Evolutionary conservation across 2,888 invertebrate species (phyloP).

Genomic region (Empis stercorea): DNA sequence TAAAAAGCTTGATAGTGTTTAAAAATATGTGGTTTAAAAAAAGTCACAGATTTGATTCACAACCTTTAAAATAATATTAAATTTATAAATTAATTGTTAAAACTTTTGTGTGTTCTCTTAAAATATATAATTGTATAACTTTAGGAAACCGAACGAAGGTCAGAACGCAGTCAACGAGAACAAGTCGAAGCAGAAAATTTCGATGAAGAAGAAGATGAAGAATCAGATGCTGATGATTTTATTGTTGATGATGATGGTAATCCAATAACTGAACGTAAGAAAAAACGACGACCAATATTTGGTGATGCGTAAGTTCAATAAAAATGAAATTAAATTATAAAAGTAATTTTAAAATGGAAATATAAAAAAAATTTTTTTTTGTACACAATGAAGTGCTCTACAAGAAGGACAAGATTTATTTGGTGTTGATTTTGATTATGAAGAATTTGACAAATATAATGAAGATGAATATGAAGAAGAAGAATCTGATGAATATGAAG

Average conservation of each 20-base stretch:
- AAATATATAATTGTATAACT: not conserved
- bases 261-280: conserved; percentile 70
- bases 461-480: conserved; percentile 65
- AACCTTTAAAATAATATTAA: no score
- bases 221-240: conserved; percentile 87
- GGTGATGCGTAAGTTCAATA: conserved; percentile 62
- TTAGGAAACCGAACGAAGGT: conserved; percentile 67
- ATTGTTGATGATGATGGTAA: conserved; percentile 94
- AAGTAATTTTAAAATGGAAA: not conserved
- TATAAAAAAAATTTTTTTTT: not conserved
- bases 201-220: conserved; percentile 68
- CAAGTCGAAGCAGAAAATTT: conserved; percentile 49
- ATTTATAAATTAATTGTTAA: no score
- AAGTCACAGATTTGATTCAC: no score
- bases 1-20: no score
- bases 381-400: conserved; percentile 46
- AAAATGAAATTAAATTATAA: conserved; percentile 4
- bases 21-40: no score
- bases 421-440: conserved; percentile 96
- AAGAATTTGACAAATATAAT: conserved; percentile 77
- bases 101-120: no score
- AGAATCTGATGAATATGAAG: conserved; percentile 70
- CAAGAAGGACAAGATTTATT: conserved; percentile 99
- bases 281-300: conserved; percentile 67
- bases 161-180: conserved; percentile 53